Evolutionary conservation across 2,797 vertebrate genomes (phyloP).

Genomic region (Coendou prehensilis): DNA sequence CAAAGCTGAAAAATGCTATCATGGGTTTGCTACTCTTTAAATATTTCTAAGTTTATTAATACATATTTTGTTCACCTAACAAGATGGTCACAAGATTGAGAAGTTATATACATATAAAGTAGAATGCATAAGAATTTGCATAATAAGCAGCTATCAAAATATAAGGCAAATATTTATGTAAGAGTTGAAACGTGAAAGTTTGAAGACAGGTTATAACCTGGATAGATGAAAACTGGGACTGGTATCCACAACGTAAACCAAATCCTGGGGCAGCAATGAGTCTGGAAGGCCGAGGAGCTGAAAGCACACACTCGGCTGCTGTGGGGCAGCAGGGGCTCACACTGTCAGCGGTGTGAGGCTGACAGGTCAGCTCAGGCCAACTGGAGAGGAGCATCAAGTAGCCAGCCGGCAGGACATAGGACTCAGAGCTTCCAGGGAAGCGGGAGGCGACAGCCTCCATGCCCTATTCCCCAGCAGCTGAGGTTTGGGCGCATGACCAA

Average conservation of each 20-base stretch:
- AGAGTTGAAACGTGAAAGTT: conserved; percentile 11
- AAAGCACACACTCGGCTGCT: neutral
- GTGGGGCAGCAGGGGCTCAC: neutral
- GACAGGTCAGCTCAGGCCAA: neutral
- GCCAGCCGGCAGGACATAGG: neutral
- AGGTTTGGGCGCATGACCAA: neutral
- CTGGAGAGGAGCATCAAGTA: neutral
- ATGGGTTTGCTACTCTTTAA: neutral
- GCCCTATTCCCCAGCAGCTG: neutral
- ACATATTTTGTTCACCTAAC: conserved; percentile 42
- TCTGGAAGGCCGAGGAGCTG: neutral
- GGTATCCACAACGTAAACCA: neutral
- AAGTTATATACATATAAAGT: neutral
- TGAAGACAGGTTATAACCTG: conserved; percentile 34
- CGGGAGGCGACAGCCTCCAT: neutral
- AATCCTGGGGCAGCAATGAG: neutral
- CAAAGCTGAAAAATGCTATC: conserved; percentile 32
- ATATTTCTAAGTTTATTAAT: conserved; percentile 37
- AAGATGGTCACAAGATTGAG: neutral
- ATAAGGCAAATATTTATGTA: conserved; percentile 6
- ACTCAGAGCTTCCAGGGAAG: neutral
- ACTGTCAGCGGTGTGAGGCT: neutral
- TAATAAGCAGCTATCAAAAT: conserved; percentile 50
- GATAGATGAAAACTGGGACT: neutral
- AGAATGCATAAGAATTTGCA: neutral